Base-by-base conservation (phyloP, 1,140 invertebrate genomes). In the Neodiprion fabricii region DNA sequence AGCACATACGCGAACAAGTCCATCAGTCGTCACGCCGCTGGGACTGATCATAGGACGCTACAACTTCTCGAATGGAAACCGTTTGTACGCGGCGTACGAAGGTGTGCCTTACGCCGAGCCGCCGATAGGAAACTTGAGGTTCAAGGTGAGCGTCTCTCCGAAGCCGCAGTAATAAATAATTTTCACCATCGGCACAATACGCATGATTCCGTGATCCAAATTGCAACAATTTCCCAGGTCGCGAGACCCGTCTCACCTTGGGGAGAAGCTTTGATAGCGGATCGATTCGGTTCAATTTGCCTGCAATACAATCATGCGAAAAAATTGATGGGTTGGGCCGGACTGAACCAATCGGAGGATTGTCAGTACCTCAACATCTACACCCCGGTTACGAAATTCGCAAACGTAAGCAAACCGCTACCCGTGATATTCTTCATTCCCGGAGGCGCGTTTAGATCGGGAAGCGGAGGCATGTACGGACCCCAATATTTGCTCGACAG, bases 81-180 rank as follows among this genome's bases (percentile, higher is more conserved):
- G 53, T 12, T 61, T 14, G 53, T 61, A 61, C 1, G 95, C 97
- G 87, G 94, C 95, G 61, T 98, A 96, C 85, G 89, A 95, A n/a
- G 96, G 96, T 0, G 96, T 97, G 77, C 96, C 95, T 1, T 96
- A 96, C 87, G 95, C 96, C 4, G 88, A 92, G 80, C 93, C 95
- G 49, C 96, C 96, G 14, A 91, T 93, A 9, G 86, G 91, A n/a
- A 93, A 95, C 85, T 94, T 93, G 0, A 88, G 95, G 79, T 96
- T 97, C 84, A 95, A 93, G 88, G 91, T 92, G 87, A 80, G 76
- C 71, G 67, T 49, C 28, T 17, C 23, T 74, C 21, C 17, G n/a
- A 12, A 74, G 5, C 4, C 10, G 14, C n/a, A 47, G 9, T 12
- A 67, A 67, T 28, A 14, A 14, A 7, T 72, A 53, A 9, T 61